Conservation (phyloP, 2,888 invertebrate genomes). For the Epistrophella euchroma region DNA sequence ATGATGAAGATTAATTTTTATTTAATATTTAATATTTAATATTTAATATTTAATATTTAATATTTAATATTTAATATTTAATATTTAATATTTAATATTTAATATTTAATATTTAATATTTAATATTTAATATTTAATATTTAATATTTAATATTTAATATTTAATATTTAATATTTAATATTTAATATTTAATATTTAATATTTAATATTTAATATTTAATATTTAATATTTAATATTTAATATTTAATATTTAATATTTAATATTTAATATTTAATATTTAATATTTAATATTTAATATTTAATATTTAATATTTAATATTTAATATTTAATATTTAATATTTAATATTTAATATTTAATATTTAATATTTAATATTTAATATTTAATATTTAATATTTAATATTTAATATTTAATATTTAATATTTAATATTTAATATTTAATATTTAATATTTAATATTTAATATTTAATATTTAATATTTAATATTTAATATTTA, state of each 20-base stretch:
- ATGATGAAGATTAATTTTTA: background rate
- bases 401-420: slow-evolving; percentile 4
- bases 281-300: slow-evolving; percentile 3
- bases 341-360: background rate
- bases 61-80: slow-evolving; percentile 5
- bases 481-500: slow-evolving; percentile 6
- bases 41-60: slow-evolving; percentile 2
- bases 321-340: background rate
- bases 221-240: slow-evolving; percentile 5
- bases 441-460: slow-evolving; percentile 6
- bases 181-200: slow-evolving; percentile 5
- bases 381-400: slow-evolving; percentile 4
- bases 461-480: slow-evolving; percentile 6
- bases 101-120: background rate
- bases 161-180: slow-evolving; percentile 5
- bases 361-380: slow-evolving; percentile 2
- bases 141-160: slow-evolving; percentile 5
- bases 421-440: slow-evolving; percentile 9
- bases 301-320: slow-evolving; percentile 11
- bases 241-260: slow-evolving; percentile 3
- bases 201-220: slow-evolving; percentile 5
- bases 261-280: slow-evolving; percentile 5
- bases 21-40: background rate
- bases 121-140: slow-evolving; percentile 5
- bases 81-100: slow-evolving; percentile 3